Conservation (phyloP, 2,113 vertebrate genomes). For the human (Homo sapiens) region GRCh38 chr12:93237501-93238000, state of each 20-base stretch:
- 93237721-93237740: neutral
- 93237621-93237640: neutral
- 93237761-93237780: neutral
- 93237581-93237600: neutral
- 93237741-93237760: neutral
- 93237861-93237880: neutral
- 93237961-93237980: neutral
- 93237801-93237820: neutral
- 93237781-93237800: neutral
- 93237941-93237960: neutral
- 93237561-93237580: neutral
- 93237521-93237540: neutral
- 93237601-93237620: neutral
- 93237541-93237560: slow-evolving; percentile 13
- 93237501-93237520: neutral
- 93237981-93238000: neutral
- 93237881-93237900: neutral
- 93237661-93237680: neutral
- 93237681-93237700: neutral
- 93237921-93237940: neutral
- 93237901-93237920: neutral
- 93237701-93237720: neutral
- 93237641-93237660: neutral
- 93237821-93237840: neutral
- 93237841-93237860: neutral